Conservation (phyloP, 2,113 vertebrate genomes). For the Spermophilus dauricus region DNA sequence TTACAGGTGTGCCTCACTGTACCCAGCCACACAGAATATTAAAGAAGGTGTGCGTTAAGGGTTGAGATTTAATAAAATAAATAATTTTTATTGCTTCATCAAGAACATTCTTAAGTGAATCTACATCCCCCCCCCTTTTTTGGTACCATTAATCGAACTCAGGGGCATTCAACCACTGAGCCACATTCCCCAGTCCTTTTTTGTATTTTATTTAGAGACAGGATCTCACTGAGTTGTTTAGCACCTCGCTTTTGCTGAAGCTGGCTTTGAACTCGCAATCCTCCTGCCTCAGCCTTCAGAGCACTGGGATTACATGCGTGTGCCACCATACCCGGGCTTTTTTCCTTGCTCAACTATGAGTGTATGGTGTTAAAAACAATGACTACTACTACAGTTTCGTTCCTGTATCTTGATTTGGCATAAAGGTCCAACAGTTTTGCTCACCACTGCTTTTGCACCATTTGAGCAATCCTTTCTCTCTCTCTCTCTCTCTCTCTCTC, state of each 20-base stretch:
- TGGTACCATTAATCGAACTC: too few species aligned
- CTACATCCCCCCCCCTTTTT: background rate
- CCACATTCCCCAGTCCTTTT: too few species aligned
- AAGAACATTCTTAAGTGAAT: conserved; percentile 38
- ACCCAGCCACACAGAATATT: background rate
- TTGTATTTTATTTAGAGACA: too few species aligned
- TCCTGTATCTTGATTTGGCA: background rate
- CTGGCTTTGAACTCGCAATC: too few species aligned
- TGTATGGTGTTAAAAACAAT: background rate
- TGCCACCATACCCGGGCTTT: background rate
- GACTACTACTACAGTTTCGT: background rate
- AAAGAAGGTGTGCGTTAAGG: background rate
- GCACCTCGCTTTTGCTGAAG: too few species aligned
- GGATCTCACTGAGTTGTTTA: too few species aligned
- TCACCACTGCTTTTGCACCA: background rate
- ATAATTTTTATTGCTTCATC: conserved; percentile 1
- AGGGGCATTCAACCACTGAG: too few species aligned
- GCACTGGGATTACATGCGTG: too few species aligned
- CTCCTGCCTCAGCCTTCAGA: too few species aligned
- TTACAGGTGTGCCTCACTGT: background rate
- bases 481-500: too few species aligned
- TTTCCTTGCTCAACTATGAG: background rate
- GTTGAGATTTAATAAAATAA: background rate
- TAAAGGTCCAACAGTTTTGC: background rate
- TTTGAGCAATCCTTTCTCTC: background rate